phyloP scores from a whole-genome alignment of 1,140 invertebrate species.

The Pseudomyrmex concolor region DNA sequence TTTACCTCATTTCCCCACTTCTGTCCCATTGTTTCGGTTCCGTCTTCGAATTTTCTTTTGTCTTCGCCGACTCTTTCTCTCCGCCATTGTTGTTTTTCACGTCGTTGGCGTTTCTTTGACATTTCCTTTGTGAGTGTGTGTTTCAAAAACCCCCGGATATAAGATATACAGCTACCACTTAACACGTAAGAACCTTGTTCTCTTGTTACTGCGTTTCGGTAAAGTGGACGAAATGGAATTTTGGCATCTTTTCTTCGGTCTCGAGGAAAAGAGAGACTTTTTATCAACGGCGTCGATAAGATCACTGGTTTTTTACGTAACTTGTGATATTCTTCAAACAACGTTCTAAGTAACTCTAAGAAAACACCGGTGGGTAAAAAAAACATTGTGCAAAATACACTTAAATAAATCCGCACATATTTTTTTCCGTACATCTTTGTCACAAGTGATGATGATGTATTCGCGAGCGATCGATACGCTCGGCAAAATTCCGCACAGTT shows the following conservation, averaged over 20 bases:
- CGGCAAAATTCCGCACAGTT: not conserved
- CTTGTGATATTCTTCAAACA: not conserved
- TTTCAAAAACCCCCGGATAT: slow-evolving; percentile 1
- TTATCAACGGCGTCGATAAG: not conserved
- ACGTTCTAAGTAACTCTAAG: not conserved
- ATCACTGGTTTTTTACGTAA: no score
- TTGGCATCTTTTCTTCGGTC: not conserved
- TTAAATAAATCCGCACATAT: not conserved
- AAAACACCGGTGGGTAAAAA: no score
- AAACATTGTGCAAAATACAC: no score
- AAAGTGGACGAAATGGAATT: slow-evolving; percentile 11
- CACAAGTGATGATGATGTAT: no score
- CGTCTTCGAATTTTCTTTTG: slow-evolving; percentile 58
- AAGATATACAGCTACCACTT: not conserved
- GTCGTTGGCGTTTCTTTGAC: slow-evolving; percentile 14
- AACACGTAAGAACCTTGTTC: slow-evolving; percentile 3
- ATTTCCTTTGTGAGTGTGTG: slow-evolving; percentile 16
- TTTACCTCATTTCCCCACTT: slow-evolving; percentile 37
- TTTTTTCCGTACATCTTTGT: no score
- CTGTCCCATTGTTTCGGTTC: slow-evolving; percentile 54
- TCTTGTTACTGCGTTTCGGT: not conserved
- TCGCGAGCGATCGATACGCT: not conserved
- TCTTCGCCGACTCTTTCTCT: slow-evolving; percentile 27
- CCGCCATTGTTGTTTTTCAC: slow-evolving; percentile 53
- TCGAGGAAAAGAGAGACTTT: not conserved